These are phyloP conservation scores for Hapalemur alaotrensis DNA, from an alignment of 2,797 vertebrate species.

Conservation along the genomic window DNA sequence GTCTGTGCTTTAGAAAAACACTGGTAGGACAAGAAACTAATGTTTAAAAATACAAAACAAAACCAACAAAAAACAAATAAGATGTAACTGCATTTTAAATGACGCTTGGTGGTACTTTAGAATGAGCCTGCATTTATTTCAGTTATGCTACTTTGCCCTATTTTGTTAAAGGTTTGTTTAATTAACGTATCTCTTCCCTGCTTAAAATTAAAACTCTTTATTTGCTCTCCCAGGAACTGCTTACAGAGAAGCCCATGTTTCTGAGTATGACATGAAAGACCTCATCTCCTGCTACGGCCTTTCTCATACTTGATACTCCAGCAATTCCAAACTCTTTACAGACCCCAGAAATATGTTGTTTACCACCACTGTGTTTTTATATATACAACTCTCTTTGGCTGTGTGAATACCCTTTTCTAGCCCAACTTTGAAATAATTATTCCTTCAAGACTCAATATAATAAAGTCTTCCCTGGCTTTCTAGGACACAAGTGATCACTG, in stretches of 20 bases:
- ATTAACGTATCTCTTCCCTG: not conserved
- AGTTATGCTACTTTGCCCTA: not conserved
- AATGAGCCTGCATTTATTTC: not conserved
- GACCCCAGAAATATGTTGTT: not conserved
- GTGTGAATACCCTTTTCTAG: not conserved
- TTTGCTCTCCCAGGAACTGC: not conserved
- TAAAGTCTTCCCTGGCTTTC: not conserved
- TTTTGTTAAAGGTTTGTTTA: not conserved
- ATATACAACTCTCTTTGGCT: not conserved
- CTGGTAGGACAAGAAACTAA: not conserved
- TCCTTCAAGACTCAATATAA: not conserved
- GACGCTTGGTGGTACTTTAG: not conserved
- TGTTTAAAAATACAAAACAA: conserved; percentile 15
- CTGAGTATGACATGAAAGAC: not conserved
- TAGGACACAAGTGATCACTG: not conserved
- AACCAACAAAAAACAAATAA: not conserved
- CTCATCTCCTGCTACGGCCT: not conserved
- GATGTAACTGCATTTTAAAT: not conserved
- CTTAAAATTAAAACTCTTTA: not conserved
- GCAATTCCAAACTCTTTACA: not conserved
- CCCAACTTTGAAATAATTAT: not conserved
- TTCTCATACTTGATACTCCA: not conserved
- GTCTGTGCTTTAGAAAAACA: not conserved
- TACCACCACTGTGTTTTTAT: not conserved
- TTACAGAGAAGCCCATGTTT: not conserved